These are phyloP conservation scores for Glyphotaelius pellucidus DNA, from an alignment of 2,888 invertebrate genomes.

Conservation along the genomic window DNA sequence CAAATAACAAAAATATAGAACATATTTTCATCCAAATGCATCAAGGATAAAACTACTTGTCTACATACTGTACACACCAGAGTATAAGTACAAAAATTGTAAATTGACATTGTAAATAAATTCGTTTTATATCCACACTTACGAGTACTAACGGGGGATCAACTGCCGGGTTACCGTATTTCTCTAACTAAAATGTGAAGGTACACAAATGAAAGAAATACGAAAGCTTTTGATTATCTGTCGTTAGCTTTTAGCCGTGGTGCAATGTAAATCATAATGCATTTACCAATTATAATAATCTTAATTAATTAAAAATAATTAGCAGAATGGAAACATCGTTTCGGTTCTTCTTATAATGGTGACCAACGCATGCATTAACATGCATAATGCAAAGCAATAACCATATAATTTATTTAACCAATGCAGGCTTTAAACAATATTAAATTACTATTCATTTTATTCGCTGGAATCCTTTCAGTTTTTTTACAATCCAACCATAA, in stretches of 20 bases:
- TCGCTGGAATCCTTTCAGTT: slow-evolving; percentile 7
- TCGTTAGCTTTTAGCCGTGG: background rate
- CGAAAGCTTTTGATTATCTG: background rate
- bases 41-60: too few relatives aligned
- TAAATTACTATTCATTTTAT: slow-evolving; percentile 15
- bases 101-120: too few relatives aligned
- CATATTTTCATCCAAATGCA: too few relatives aligned
- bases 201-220: background rate
- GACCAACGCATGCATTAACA: background rate
- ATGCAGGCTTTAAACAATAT: slow-evolving; percentile 6
- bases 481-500: background rate
- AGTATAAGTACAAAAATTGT: too few relatives aligned
- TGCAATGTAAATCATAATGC: background rate
- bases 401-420: background rate
- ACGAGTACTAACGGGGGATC: too few relatives aligned
- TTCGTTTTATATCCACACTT: too few relatives aligned
- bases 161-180: too few relatives aligned
- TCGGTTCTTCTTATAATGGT: background rate
- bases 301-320: background rate
- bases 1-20: too few relatives aligned
- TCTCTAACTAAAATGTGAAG: background rate
- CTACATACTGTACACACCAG: too few relatives aligned
- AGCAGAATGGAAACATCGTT: background rate
- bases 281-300: background rate
- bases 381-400: background rate